Evolutionary conservation across 2,113 vertebrate species (phyloP), one percentile per base, ranked within the genome.

Genomic region (Scomber scombrus): DNA sequence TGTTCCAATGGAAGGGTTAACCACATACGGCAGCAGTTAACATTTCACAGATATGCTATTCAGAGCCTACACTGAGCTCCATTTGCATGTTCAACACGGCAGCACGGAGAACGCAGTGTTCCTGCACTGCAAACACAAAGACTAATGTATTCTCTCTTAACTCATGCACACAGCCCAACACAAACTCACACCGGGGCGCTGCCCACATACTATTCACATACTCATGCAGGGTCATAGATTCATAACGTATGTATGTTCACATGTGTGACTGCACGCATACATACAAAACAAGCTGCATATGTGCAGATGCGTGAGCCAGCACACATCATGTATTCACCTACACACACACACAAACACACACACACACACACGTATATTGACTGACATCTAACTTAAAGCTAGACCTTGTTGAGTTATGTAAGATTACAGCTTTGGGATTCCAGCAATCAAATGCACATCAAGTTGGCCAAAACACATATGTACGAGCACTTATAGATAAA

Each of bases 131-230:
- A 86, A 64, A 84, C 71, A 76, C 45, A 76, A 63, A 80, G 70
- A 61, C 62, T 61, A 52, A 76, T 80, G 47, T 60, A 76, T 79
- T 84, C 75, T 69, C 47, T 82, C 81, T 78, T 49, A 79, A 75
- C 50, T 71, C 66, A 16, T 21, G 63, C 67, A 34, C 75, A 66
- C 49, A 78, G 60, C 40, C 23, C 19, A 45, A 5, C 46, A 26
- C 15, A 63, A 58, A n/a, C 26, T 34, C 34, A n/a, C 26, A 75
- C 23, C 12, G 18, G 18, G 2, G 10, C 21, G 18, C 15, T 9
- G 14, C 12, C 5, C 29, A 69, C 57, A 76, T 34, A 31, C 19
- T n/a, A 21, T 56, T n/a, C 6, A 71, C 49, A 56, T 43, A 47
- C 16, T 45, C 46, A 21, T 43, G 45, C 1, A 18, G 19, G 23